phyloP scores from a whole-genome alignment of 1,140 invertebrate genomes.

The Drosophila navojoa region DNA sequence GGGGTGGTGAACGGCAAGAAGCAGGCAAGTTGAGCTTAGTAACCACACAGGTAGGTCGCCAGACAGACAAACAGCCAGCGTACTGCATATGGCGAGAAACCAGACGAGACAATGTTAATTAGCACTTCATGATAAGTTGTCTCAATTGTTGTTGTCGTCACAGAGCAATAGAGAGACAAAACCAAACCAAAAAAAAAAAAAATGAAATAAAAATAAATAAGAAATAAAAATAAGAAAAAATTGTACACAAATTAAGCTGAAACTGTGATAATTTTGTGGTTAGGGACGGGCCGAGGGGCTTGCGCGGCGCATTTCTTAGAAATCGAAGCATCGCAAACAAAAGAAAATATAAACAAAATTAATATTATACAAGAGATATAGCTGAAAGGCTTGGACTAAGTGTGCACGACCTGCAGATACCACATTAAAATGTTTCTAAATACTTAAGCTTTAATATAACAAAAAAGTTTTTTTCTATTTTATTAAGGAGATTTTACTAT shows the following conservation, averaged over 20 bases:
- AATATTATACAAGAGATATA: not conserved
- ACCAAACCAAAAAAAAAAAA: too few species aligned
- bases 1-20: slow-evolving; percentile 23
- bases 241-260: slow-evolving; percentile 9
- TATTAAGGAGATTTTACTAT: too few species aligned
- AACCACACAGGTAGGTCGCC: slow-evolving; percentile 74
- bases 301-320: slow-evolving; percentile 22
- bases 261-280: slow-evolving; percentile 39
- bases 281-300: slow-evolving; percentile 5
- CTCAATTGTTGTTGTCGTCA: slow-evolving; percentile 67
- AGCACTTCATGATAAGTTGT: slow-evolving; percentile 79
- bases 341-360: not conserved
- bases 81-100: slow-evolving; percentile 37
- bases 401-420: too few species aligned
- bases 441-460: too few species aligned
- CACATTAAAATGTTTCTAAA: too few species aligned
- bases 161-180: slow-evolving; percentile 13
- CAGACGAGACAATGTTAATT: slow-evolving; percentile 76
- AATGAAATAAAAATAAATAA: slow-evolving; percentile 16
- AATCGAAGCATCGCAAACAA: slow-evolving; percentile 15
- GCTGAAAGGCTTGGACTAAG: not conserved
- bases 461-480: too few species aligned
- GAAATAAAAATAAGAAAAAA: not conserved
- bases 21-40: slow-evolving; percentile 51
- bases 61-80: slow-evolving; percentile 61